Base-by-base conservation (phyloP, 1,140 invertebrate species). In the Phortica variegata region DNA sequence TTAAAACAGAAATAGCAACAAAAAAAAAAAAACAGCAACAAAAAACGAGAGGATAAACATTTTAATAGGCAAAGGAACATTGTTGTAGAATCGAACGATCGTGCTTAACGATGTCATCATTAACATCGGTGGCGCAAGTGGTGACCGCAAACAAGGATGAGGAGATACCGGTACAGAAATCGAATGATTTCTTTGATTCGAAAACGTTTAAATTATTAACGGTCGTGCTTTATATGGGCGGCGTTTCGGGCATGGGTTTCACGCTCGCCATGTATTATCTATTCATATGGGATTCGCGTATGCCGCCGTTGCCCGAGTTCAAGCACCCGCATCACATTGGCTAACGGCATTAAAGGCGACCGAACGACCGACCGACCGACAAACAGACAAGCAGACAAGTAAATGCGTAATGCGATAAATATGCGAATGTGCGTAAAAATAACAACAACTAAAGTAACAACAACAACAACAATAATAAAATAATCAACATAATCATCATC, bases 301-400 rank as follows among this genome's bases (percentile, higher is more conserved):
- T 74, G 72, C 72, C 72, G 29, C 66, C 70, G 4, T 44, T 74
- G 40, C 71, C 71, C 33, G 51, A 73, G 16, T 73, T 73, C 49
- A 74, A 74, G 57, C 71, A 74, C 36, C 61, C 65, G 42, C 71
- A 74, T 58, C 71, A 71, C n/a, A 71, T 68, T 43, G 70, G 70
- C 31, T 73, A 73, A 43, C 15, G 2, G 12, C 3, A 34, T 32
- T 32, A 21, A n/a, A 12, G 16, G 18, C 12, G 6, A 5, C 10
- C 33, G 19, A 18, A 32, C 36, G 5, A 12, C 31, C 18, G 6
- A 32, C 20, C 33, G 6, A 5, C 16, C n/a, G n/a, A 31, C 20
- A 43, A 26, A 8, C 23, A 20, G 18, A 37, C 12, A 39, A 19
- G n/a, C n/a, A n/a, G 60, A 63, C 66, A 33, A 65, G 60, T 62